phyloP scores from a whole-genome alignment of 2,797 vertebrate species.

The Antrozous pallidus region DNA sequence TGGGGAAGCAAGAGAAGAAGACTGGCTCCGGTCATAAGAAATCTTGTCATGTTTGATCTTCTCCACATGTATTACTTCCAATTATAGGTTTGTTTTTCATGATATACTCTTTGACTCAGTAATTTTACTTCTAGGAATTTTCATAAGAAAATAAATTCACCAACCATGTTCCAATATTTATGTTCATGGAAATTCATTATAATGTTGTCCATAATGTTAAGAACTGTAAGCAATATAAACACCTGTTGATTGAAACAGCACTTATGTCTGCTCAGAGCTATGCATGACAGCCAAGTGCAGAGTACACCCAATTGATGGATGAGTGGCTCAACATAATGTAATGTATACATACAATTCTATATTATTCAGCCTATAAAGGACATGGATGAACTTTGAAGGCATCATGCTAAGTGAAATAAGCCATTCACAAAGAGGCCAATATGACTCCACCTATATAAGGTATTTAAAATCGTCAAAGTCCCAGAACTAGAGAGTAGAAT shows the following conservation, averaged over 20 bases:
- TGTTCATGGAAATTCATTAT: not conserved
- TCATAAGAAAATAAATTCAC: not conserved
- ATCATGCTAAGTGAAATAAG: not conserved
- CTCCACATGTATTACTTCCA: not conserved
- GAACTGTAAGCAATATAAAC: not conserved
- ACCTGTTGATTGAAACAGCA: not conserved
- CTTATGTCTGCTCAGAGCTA: not conserved
- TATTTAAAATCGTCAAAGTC: not conserved
- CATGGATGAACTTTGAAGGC: not conserved
- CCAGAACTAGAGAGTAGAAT: not conserved
- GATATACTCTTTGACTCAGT: not conserved
- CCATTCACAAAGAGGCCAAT: not conserved
- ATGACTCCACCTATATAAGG: not conserved
- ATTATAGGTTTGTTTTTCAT: not conserved
- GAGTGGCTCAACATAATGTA: not conserved
- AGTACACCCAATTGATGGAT: not conserved
- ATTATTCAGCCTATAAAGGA: not conserved
- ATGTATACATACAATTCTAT: not conserved
- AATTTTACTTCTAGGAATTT: not conserved
- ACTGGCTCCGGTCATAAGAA: not conserved
- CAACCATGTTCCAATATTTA: not conserved
- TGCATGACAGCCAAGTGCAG: not conserved
- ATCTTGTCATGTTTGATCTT: not conserved
- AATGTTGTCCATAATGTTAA: not conserved
- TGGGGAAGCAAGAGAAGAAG: not conserved